Base-by-base conservation (phyloP, 2,113 vertebrate genomes). In the Neogale vison region DNA sequence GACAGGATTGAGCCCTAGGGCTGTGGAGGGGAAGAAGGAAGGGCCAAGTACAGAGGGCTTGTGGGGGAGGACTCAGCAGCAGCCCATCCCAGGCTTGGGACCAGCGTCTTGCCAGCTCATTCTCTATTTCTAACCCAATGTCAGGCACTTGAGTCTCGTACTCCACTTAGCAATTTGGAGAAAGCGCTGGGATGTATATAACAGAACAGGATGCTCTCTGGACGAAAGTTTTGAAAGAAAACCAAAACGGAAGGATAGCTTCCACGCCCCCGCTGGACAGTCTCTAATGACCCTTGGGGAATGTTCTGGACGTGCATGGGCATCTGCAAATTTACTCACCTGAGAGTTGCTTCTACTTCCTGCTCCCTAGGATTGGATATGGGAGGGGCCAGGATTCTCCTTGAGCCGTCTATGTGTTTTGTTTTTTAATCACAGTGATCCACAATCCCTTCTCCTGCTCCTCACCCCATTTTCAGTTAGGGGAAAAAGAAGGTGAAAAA, bases 201-300 rank as follows among this genome's bases (percentile, higher is more conserved):
- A 86, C 93, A 92, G 93, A 88, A 90, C 96, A 96, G 97, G 93
- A 95, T 89, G 88, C 82, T 93, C 88, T 85, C 82, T 12, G 90
- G 93, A 91, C 65, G 55, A 65, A 91, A 45, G 45, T 88, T 95
- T 39, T 23, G 45, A 87, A 94, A 94, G 95, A 95, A 96, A 96
- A 79, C 88, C 93, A 47, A 69, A 93, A 84, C 13, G 55, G 93
- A 97, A 96, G 96, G 13, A 55, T 17, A 4, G 15, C 77, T 77
- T 72, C 34, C 61, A 52, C 12, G 4, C 79, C 42, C 77, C 71
- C 45, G 4, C 86, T 91, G 59, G 69, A 31, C 79, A 39, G 79
- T 93, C 34, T 96, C 71, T 96, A 6, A 92, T 90, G 88, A 92
- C 59, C 65, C 2, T 39, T 26, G 18, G 82, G 34, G 77, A 81